A percentile compares a stretch with the other conserved stretches of the same genome.
These are phyloP conservation scores for Macrostomum lignano DNA, from an alignment of 1,140 invertebrate species.

Conservation along the genomic window DNA sequence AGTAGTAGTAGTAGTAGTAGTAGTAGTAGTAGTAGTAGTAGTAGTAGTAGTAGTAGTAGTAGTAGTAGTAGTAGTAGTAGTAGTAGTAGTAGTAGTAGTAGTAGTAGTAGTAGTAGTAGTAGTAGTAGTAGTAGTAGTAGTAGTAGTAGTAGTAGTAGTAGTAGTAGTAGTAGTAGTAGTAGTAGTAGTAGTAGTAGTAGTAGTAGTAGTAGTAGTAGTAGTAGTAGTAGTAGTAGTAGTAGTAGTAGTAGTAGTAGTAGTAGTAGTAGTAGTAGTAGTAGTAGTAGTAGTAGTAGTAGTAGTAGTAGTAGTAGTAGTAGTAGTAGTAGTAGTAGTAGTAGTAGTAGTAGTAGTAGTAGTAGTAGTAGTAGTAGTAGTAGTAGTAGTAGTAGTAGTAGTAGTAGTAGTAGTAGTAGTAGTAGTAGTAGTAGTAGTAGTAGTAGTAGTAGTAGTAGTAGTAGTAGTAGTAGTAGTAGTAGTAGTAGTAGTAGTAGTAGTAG, in stretches of 20 bases:
- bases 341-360: conserved; percentile 7
- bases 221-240: conserved; percentile 7
- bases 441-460: conserved; percentile 7
- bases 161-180: conserved; percentile 6
- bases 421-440: conserved; percentile 7
- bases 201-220: conserved; percentile 7
- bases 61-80: conserved; percentile 7
- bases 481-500: conserved; percentile 7
- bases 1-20: conserved; percentile 8
- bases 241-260: conserved; percentile 7
- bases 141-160: conserved; percentile 8
- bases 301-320: conserved; percentile 7
- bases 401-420: conserved; percentile 7
- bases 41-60: conserved; percentile 8
- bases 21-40: conserved; percentile 8
- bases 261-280: conserved; percentile 7
- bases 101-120: conserved; percentile 8
- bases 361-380: conserved; percentile 7
- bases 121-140: conserved; percentile 6
- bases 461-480: conserved; percentile 7
- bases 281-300: conserved; percentile 7
- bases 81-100: conserved; percentile 8
- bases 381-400: conserved; percentile 7
- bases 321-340: conserved; percentile 7
- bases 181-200: conserved; percentile 7